Evolutionary conservation across 2,113 vertebrate genomes (phyloP).

Genomic region (Corapipo altera): DNA sequence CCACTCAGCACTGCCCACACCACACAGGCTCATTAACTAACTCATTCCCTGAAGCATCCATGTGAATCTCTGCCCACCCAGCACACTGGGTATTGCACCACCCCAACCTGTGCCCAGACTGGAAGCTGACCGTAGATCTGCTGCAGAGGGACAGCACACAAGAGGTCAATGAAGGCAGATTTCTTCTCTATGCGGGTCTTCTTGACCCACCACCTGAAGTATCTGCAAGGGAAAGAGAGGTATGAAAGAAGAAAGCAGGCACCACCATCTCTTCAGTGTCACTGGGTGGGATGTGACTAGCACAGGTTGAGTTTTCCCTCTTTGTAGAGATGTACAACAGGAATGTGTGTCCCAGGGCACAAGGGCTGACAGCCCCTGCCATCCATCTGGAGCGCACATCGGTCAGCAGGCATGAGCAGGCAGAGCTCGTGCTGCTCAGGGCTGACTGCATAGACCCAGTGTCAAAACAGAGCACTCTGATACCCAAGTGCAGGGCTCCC

Average conservation of each 20-base stretch:
- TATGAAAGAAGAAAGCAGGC: neutral
- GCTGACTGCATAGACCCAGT: neutral
- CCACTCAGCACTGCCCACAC: fast-evolving
- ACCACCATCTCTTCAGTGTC: neutral
- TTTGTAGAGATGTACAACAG: fast-evolving
- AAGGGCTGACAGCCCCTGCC: neutral
- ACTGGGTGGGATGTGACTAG: neutral
- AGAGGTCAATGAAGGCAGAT: slow-evolving; percentile 90
- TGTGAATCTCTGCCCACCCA: neutral
- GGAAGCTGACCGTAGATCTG: slow-evolving; percentile 90
- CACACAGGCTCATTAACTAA: neutral
- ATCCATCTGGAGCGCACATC: fast-evolving
- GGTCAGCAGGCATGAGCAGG: neutral
- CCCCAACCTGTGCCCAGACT: neutral
- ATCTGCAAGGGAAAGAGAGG: slow-evolving; percentile 71
- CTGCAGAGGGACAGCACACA: slow-evolving; percentile 82
- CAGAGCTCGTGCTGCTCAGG: neutral
- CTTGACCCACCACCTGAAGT: slow-evolving; percentile 92
- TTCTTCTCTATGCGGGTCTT: slow-evolving; percentile 94
- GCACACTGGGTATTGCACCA: neutral
- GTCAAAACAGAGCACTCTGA: neutral
- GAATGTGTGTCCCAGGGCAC: fast-evolving
- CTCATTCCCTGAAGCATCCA: neutral
- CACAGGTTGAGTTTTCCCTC: neutral
- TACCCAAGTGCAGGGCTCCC: neutral